These are phyloP conservation scores for Vanessa cardui DNA, from an alignment of 2,888 invertebrate species.

Conservation along the genomic window DNA sequence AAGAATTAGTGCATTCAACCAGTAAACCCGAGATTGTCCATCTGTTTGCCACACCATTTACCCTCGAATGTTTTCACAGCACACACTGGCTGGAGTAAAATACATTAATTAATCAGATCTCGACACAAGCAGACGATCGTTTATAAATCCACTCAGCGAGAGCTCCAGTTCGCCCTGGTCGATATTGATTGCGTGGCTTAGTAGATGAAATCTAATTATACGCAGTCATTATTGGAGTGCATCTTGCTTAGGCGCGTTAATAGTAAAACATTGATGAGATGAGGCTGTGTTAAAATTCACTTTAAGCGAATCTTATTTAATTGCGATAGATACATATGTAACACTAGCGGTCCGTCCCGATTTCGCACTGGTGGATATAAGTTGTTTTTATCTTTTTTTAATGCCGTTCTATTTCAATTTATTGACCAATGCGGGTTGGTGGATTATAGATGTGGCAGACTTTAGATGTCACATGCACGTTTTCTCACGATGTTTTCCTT, in stretches of 20 bases:
- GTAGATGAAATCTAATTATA: not conserved
- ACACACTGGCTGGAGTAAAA: constrained; percentile 35
- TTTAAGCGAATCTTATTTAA: not conserved
- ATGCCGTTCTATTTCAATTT: no score
- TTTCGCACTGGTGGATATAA: no score
- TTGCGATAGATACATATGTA: no score
- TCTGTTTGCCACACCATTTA: constrained; percentile 63
- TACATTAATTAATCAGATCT: constrained; percentile 33
- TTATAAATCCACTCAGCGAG: constrained; percentile 23
- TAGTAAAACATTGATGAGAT: no score
- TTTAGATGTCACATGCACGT: no score
- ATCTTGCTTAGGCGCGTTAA: no score
- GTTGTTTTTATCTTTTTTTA: no score
- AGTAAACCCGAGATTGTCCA: constrained; percentile 60
- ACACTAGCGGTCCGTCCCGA: no score
- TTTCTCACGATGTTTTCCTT: no score
- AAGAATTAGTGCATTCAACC: constrained; percentile 68
- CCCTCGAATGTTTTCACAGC: constrained; percentile 55
- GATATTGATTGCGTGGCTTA: not conserved
- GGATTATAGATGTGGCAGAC: no score
- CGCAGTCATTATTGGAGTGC: no score
- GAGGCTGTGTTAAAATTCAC: not conserved
- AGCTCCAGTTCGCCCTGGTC: constrained; percentile 9
- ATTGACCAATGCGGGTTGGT: no score
- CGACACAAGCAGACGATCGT: constrained; percentile 21